Conservation (phyloP, 1,140 invertebrate species). For the Zophobas atratus region DNA sequence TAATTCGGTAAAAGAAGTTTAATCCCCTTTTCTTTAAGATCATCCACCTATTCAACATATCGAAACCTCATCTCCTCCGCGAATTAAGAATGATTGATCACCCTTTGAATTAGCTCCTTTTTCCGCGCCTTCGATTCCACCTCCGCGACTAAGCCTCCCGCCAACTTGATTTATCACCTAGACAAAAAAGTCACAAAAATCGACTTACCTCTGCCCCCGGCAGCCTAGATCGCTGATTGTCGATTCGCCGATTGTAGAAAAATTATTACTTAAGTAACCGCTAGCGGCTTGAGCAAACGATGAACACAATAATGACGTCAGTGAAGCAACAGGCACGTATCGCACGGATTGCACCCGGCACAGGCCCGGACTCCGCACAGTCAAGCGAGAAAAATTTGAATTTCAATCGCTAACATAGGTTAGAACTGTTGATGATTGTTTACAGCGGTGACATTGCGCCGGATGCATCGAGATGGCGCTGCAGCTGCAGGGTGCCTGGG, state of each 20-base stretch:
- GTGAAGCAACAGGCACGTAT: not conserved
- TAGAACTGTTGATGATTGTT: constrained; percentile 1
- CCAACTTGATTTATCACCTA: not conserved
- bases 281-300: not conserved
- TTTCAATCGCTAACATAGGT: constrained; percentile 2
- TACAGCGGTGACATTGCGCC: not conserved
- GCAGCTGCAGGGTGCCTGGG: constrained; percentile 11
- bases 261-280: constrained; percentile 3
- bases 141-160: not conserved
- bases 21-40: too few species aligned
- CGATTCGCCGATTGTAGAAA: constrained; percentile 7
- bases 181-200: not conserved
- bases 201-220: constrained; percentile 26
- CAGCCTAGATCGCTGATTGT: not conserved
- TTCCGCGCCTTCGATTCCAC: not conserved
- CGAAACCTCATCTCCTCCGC: not conserved
- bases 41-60: too few species aligned
- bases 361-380: constrained; percentile 1
- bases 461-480: constrained; percentile 10
- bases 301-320: not conserved
- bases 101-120: not conserved
- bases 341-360: not conserved
- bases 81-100: constrained; percentile 12
- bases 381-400: constrained; percentile 1
- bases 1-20: not conserved